Evolutionary conservation across 2,113 vertebrate genomes (phyloP), one percentile per base, ranked within the genome.

Genomic region (Forbesichthys agassizii): DNA sequence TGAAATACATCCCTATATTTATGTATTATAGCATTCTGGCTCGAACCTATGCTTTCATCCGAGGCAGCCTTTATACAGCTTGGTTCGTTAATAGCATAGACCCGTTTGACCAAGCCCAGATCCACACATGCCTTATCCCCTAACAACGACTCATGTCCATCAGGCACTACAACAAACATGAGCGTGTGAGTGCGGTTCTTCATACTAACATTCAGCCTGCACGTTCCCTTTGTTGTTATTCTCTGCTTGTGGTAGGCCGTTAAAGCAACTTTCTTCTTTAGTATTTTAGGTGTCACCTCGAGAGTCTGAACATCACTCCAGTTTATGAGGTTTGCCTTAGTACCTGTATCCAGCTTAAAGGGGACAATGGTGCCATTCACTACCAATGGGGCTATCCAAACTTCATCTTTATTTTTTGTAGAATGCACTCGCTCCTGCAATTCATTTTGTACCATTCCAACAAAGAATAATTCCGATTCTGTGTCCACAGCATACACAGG

Each of bases 51-150:
- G 7, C 4, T 55, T 11, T 55, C 6, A 13, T 16, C 11, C 6
- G 12, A 7, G 53, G 11, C 53, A 55, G 11, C 6, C 53, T 55
- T 11, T n/a, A 13, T 7, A 16, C n/a, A 55, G 20, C 20, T 20
- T 20, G 20, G 20, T 20, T 20, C 20, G 1, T n/a, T 55, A 7
- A 55, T 55, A 13, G 11, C 6, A 55, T 55, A 55, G 53, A 55
- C n/a, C 14, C 53, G 11, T 16, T 55, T 11, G 11, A 55, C 53
- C n/a, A 55, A 16, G 11, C 53, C 53, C n/a, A 55, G 11, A 6
- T 55, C 53, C 53, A n/a, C 53, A 55, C 12, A 55, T 55, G 53
- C 53, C n/a, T 55, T 55, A 16, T 55, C 18, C 9, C 55, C 55
- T n/a, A 57, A 27, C 16, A 57, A 18, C 9, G 55, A 20, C 55